These are phyloP conservation scores for Clusia tigrina DNA, from an alignment of 2,888 invertebrate genomes.

Conservation along the genomic window DNA sequence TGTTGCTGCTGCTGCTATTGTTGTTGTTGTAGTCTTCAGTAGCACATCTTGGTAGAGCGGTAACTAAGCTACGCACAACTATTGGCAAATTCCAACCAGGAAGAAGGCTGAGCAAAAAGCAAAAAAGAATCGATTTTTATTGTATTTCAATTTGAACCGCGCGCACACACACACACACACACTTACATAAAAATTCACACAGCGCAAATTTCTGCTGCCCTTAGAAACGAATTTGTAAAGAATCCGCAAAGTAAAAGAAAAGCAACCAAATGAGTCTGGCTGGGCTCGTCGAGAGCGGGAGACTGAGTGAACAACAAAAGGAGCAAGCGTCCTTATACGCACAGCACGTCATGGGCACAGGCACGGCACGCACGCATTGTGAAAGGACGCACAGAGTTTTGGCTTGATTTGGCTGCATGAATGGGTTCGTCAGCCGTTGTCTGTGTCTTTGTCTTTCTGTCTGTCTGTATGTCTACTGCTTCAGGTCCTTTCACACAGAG, in stretches of 20 bases:
- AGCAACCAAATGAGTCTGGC: not conserved
- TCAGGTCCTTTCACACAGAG: not conserved
- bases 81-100: not conserved
- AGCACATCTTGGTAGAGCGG: not conserved
- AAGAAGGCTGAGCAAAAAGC: not conserved
- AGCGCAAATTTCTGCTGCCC: no score
- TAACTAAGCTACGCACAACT: not conserved
- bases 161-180: conserved; percentile 16
- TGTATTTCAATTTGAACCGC: conserved; percentile 30
- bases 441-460: not conserved
- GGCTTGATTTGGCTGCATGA: not conserved
- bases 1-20: conserved; percentile 5
- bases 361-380: no score
- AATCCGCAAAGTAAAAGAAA: no score
- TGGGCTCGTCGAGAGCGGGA: no score
- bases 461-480: not conserved
- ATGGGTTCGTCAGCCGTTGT: not conserved
- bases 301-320: no score
- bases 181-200: not conserved
- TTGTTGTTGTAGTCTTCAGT: no score
- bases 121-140: conserved; percentile 30
- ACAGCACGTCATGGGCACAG: no score
- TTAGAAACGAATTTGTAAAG: no score
- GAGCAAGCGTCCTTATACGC: no score
- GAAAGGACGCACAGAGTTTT: no score